phyloP scores from a whole-genome alignment of 2,113 vertebrate genomes.

The Ictalurus furcatus region DNA sequence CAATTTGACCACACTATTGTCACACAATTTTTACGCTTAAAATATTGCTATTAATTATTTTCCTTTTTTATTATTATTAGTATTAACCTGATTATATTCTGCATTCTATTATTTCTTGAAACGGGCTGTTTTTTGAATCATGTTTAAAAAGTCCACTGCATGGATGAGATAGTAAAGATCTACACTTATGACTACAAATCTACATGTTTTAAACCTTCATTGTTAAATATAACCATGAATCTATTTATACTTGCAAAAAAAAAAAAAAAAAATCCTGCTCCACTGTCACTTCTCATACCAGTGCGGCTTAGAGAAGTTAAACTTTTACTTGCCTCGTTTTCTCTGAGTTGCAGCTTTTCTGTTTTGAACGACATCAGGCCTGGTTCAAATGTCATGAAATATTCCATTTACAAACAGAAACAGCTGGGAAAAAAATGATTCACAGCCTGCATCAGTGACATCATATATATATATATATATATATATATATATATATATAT shows the following conservation, averaged over 20 bases:
- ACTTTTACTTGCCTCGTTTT: conserved; percentile 27
- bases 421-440: neutral
- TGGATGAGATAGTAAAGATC: neutral
- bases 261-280: neutral
- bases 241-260: neutral
- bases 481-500: too few species aligned
- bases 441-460: neutral
- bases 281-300: neutral
- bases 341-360: neutral
- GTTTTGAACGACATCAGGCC: neutral
- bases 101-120: neutral
- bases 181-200: neutral
- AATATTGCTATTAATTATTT: neutral
- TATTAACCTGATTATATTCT: neutral
- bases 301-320: conserved; percentile 8
- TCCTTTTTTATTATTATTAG: neutral
- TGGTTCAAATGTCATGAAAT: neutral
- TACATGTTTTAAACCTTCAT: neutral
- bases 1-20: neutral
- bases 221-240: neutral
- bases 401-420: neutral
- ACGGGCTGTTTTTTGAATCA: too few species aligned
- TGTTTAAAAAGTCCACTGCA: neutral
- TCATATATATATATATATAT: too few species aligned
- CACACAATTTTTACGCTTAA: neutral